Evolutionary conservation across 2,113 vertebrate species (phyloP).

Genomic region (Agapornis roseicollis): DNA sequence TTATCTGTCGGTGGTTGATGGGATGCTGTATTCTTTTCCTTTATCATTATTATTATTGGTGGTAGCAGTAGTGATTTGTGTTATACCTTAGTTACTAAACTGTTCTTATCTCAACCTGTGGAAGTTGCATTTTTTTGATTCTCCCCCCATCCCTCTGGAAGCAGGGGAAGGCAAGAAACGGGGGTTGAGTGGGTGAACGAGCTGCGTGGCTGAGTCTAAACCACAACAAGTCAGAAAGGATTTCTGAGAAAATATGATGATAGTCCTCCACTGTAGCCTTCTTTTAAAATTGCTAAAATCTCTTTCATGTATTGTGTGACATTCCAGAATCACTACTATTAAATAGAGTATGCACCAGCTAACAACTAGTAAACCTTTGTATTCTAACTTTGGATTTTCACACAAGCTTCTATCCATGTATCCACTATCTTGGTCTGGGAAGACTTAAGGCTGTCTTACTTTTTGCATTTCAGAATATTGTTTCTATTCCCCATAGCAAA

Average conservation of each 20-base stretch:
- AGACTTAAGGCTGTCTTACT: not conserved
- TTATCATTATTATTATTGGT: too few species aligned
- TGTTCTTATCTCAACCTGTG: too few species aligned
- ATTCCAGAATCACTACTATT: not conserved
- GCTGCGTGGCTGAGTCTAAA: too few species aligned
- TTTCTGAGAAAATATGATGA: not conserved
- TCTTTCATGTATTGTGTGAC: not conserved
- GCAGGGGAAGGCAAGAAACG: too few species aligned
- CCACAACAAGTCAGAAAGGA: rapidly evolving
- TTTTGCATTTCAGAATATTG: not conserved
- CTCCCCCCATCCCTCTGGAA: too few species aligned
- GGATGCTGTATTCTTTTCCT: too few species aligned
- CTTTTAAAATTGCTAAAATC: not conserved
- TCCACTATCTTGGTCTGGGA: not conserved
- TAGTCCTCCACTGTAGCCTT: not conserved
- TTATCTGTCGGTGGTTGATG: too few species aligned
- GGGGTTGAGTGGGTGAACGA: too few species aligned
- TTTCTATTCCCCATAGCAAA: not conserved
- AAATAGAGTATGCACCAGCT: not conserved
- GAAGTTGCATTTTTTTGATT: too few species aligned
- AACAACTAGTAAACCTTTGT: not conserved
- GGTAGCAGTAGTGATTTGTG: too few species aligned
- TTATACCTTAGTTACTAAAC: too few species aligned
- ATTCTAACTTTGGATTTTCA: not conserved
- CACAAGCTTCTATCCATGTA: not conserved